Evolutionary conservation across 2,888 invertebrate species (phyloP).

Genomic region (Torymus tubicola): DNA sequence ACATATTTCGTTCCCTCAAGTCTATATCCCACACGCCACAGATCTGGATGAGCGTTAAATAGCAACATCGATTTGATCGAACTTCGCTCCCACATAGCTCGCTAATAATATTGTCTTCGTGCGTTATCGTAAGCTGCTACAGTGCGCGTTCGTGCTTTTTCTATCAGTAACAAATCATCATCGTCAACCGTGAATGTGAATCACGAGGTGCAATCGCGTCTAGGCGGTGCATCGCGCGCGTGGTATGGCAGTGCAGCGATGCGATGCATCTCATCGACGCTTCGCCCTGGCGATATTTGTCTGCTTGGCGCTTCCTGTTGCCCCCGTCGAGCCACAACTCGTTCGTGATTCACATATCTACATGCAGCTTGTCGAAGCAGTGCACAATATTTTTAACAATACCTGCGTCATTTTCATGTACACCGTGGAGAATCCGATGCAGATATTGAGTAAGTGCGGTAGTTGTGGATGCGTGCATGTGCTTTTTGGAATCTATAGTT

Average conservation of each 20-base stretch:
- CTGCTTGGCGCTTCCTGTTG: not conserved
- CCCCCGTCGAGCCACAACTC: conserved; percentile 9
- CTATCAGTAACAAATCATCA: no score
- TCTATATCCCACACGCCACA: no score
- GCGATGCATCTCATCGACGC: not conserved
- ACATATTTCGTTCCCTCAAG: no score
- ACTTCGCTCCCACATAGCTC: not conserved
- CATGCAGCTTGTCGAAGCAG: conserved; percentile 64
- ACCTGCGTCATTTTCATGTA: conserved; percentile 73
- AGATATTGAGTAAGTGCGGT: conserved; percentile 65
- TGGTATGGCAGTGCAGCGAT: not conserved
- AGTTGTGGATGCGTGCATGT: not conserved
- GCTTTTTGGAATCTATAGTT: not conserved
- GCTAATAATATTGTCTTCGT: no score
- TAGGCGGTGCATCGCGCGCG: no score
- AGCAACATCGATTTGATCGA: conserved; percentile 18
- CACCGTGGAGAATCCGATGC: conserved; percentile 62
- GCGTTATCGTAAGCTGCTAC: no score
- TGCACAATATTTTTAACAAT: conserved; percentile 72
- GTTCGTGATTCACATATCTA: conserved; percentile 62
- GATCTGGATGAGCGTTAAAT: no score
- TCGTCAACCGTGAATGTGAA: no score
- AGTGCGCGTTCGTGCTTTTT: no score
- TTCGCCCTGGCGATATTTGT: not conserved
- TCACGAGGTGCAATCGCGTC: no score